Conservation (phyloP, 2,797 vertebrate species). For the Oceanodroma leucorhoa region DNA sequence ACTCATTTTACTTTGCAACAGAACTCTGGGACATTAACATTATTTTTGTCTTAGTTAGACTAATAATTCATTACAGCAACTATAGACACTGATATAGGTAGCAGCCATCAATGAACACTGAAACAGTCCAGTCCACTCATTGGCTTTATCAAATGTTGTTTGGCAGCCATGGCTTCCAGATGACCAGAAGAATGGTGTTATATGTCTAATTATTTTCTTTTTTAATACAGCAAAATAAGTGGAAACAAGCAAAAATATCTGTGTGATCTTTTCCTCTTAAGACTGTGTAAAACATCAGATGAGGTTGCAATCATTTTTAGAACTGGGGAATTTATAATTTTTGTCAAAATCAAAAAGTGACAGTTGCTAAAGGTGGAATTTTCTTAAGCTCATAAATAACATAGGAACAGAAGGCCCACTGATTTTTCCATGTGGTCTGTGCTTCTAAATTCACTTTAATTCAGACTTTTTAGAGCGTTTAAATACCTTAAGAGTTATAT, state of each 20-base stretch:
- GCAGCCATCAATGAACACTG: neutral
- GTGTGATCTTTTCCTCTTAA: neutral
- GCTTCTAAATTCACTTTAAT: neutral
- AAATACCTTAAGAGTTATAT: neutral
- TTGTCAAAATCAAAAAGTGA: neutral
- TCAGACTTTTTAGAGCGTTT: neutral
- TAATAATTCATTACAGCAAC: constrained; percentile 44
- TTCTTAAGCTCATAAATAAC: neutral
- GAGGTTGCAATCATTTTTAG: neutral
- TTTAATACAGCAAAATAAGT: neutral
- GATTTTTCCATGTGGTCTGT: neutral
- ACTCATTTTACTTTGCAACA: constrained; percentile 53
- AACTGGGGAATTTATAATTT: neutral
- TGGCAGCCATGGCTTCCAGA: neutral
- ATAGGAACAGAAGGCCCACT: neutral
- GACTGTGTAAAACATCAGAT: neutral
- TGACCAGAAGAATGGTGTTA: neutral
- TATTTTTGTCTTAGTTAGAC: constrained; percentile 44
- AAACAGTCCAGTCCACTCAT: neutral
- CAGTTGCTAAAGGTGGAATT: neutral
- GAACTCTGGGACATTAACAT: constrained; percentile 52
- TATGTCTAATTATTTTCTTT: neutral
- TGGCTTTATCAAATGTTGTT: neutral
- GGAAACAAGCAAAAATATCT: neutral
- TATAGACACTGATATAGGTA: neutral